Conservation (phyloP, 2,888 invertebrate genomes). For the Liopterus haemorrhoidalis region DNA sequence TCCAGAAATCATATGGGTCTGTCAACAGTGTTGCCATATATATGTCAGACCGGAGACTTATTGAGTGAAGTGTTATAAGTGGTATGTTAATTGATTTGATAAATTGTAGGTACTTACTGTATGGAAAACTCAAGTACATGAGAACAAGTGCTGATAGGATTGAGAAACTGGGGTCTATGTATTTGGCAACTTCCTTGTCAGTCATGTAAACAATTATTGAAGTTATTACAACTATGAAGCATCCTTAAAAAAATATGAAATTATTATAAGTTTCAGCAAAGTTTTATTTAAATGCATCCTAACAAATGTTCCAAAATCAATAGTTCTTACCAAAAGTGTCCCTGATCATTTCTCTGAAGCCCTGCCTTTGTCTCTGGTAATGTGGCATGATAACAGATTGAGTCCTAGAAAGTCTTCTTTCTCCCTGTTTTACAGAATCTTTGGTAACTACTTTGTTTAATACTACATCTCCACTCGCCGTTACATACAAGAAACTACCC, state of each 20-base stretch:
- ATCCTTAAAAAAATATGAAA: conserved; percentile 48
- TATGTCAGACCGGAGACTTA: too few relatives aligned
- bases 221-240: conserved; percentile 68
- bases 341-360: conserved; percentile 55
- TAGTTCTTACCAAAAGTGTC: conserved; percentile 52
- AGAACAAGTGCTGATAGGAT: conserved; percentile 67
- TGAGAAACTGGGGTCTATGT: conserved; percentile 67
- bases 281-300: not conserved
- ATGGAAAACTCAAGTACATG: conserved; percentile 71
- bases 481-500: conserved; percentile 61
- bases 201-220: conserved; percentile 56
- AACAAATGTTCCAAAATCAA: not conserved
- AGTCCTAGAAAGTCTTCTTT: conserved; percentile 47
- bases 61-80: too few relatives aligned
- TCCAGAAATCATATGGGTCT: too few relatives aligned
- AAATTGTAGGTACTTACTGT: conserved; percentile 55
- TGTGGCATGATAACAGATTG: conserved; percentile 36
- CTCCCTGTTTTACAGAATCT: conserved; percentile 45
- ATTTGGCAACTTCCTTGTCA: conserved; percentile 60
- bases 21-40: too few relatives aligned
- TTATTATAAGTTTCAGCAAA: not conserved
- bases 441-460: conserved; percentile 51
- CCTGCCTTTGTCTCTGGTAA: conserved; percentile 49
- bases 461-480: conserved; percentile 56
- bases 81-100: too few relatives aligned